Conservation (phyloP, 2,888 invertebrate species). For the Baccha elongata region DNA sequence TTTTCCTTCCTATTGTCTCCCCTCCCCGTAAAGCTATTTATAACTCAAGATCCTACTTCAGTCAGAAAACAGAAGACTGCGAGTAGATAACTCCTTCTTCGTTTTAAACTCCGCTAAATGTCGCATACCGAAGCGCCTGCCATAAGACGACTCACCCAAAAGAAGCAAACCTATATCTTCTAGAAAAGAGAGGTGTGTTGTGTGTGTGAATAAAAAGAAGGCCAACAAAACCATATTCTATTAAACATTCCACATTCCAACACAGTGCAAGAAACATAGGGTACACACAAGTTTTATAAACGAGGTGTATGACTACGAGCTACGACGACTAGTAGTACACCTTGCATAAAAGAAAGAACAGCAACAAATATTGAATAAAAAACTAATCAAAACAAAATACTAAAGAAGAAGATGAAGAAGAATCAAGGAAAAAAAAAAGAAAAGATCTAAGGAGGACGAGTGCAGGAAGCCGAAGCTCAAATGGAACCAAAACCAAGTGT, state of each 20-base stretch:
- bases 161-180: constrained; percentile 44
- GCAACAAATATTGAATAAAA: constrained; percentile 26
- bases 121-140: constrained; percentile 58
- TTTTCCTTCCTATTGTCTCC: constrained; percentile 8
- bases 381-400: constrained; percentile 61
- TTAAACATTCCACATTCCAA: constrained; percentile 67
- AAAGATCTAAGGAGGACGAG: constrained; percentile 1
- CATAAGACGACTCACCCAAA: constrained; percentile 43
- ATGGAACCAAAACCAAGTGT: constrained; percentile 48
- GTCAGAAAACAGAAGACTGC: neutral
- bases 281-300: constrained; percentile 22
- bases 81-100: constrained; percentile 25
- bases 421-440: constrained; percentile 1
- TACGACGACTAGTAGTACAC: constrained; percentile 3
- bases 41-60: constrained; percentile 51
- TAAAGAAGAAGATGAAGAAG: too few relatives aligned
- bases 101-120: constrained; percentile 33
- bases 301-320: neutral
- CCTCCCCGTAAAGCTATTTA: constrained; percentile 60
- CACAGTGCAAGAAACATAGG: constrained; percentile 12
- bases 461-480: constrained; percentile 25
- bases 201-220: constrained; percentile 3
- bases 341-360: constrained; percentile 22
- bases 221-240: constrained; percentile 54
- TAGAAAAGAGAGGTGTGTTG: too few relatives aligned